These are phyloP conservation scores for Antigone vipio DNA, from an alignment of 2,113 vertebrate species.

Conservation along the genomic window DNA sequence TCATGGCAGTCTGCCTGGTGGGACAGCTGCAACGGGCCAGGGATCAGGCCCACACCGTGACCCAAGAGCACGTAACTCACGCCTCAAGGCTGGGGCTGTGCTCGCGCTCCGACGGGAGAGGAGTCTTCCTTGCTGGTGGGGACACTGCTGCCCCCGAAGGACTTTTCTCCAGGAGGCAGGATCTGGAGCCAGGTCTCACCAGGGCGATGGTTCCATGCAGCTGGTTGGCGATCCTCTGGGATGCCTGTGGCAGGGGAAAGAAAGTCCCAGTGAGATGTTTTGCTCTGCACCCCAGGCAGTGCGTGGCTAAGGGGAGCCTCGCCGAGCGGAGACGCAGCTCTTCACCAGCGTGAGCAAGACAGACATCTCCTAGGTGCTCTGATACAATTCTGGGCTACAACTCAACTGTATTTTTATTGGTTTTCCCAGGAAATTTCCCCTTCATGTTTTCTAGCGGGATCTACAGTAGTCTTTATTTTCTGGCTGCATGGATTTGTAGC, in stretches of 20 bases:
- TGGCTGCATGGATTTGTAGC: background rate
- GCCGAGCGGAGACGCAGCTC: background rate
- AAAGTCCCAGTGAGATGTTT: background rate
- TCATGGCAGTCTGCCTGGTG: accelerated
- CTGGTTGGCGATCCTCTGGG: slow-evolving; percentile 78
- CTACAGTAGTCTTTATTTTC: background rate
- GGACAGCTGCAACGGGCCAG: background rate
- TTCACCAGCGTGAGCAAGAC: background rate
- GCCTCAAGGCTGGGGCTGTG: slow-evolving; percentile 61
- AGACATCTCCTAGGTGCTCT: background rate
- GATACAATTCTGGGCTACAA: background rate
- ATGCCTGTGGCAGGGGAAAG: slow-evolving; percentile 28
- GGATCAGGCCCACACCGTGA: background rate
- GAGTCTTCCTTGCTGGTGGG: background rate
- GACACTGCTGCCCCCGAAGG: background rate
- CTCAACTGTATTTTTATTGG: background rate
- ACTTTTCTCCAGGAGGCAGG: slow-evolving; percentile 14
- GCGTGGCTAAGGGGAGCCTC: accelerated
- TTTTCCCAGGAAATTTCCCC: background rate
- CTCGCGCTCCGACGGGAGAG: background rate
- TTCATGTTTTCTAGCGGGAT: accelerated
- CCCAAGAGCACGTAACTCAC: slow-evolving; percentile 9
- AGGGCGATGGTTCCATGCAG: slow-evolving; percentile 77
- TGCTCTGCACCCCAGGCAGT: background rate
- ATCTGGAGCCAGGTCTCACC: slow-evolving; percentile 57